Percentiles rank a stretch among this genome's conserved stretches.
phyloP scores from a whole-genome alignment of 2,888 invertebrate genomes.

The Euphydryas editha region DNA sequence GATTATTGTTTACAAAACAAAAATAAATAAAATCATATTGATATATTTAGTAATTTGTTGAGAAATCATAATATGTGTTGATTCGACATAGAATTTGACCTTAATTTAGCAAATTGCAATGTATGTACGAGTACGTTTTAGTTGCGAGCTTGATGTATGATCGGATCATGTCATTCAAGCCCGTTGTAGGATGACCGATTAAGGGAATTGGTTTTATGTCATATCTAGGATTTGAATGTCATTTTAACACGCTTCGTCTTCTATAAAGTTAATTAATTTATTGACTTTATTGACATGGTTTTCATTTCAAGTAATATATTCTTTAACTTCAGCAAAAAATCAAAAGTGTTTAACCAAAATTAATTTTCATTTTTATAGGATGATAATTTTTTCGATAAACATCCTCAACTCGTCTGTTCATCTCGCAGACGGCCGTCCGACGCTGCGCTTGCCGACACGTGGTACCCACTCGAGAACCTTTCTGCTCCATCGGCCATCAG shows the following conservation, averaged over 20 bases:
- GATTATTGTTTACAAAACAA: background rate
- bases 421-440: no score
- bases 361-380: no score
- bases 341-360: no score
- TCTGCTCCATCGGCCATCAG: no score
- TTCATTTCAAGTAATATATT: background rate
- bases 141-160: constrained; percentile 16
- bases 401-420: no score
- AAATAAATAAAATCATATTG: background rate
- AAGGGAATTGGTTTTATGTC: constrained; percentile 36
- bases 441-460: no score
- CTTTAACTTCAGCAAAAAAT: no score
- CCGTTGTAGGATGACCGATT: constrained; percentile 26
- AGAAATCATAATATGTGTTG: background rate
- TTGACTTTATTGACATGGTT: constrained; percentile 4
- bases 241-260: constrained; percentile 22
- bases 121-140: background rate
- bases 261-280: constrained; percentile 18
- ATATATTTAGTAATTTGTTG: background rate
- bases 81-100: background rate
- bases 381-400: no score
- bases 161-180: constrained; percentile 24
- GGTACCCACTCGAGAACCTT: no score
- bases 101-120: background rate
- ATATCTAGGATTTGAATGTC: constrained; percentile 35